Evolutionary conservation across 2,888 invertebrate species (phyloP), one percentile per base, ranked within the genome.

Genomic region (Hydroisotoma schaefferi): DNA sequence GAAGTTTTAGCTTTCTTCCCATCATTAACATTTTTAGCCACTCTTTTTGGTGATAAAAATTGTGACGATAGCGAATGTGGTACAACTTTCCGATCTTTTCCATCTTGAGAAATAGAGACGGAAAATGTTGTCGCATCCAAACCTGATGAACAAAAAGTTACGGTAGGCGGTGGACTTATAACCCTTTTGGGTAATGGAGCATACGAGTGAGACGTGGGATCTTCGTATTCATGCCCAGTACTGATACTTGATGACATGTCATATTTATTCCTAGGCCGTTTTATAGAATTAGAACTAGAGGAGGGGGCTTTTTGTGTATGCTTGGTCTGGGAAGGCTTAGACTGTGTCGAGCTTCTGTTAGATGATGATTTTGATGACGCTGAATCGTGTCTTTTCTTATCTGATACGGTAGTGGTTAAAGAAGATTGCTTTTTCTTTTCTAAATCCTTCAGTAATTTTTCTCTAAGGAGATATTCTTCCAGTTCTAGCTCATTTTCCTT

Each of bases 401-500:
- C 22, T 28, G 12, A 1, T 15, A 26, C 6, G 8, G 1, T 15
- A 20, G n/a, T 43, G 37, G 20, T 38, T 38, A 8, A 28, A 1
- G 15, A 8, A n/a, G n/a, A n/a, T n/a, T n/a, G n/a, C n/a, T 37
- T 56, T 1, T 48, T 57, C 12, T 51, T 40, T 2, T n/a, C 46
- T 5, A 58, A 33, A 46, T 58, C 58, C 12, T 22, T 18, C 10
- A 58, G 26, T 1, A 58, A 25, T 1, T 37, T 52, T 33, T 20
- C 23, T 26, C 58, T 44, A 1, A 58, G 26, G 2, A 29, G 23
- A 18, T 33, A 5, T 12, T n/a, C n/a, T n/a, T n/a, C n/a, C n/a
- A 58, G 18, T 26, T 58, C 58, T n/a, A 53, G 26, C 12, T 52
- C 58, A 20, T 27, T 43, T 22, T 40, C 33, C 18, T 57, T 49